These are phyloP conservation scores for Sus scrofa DNA, from an alignment of 2,113 vertebrate species.

Conservation along the genomic window DNA sequence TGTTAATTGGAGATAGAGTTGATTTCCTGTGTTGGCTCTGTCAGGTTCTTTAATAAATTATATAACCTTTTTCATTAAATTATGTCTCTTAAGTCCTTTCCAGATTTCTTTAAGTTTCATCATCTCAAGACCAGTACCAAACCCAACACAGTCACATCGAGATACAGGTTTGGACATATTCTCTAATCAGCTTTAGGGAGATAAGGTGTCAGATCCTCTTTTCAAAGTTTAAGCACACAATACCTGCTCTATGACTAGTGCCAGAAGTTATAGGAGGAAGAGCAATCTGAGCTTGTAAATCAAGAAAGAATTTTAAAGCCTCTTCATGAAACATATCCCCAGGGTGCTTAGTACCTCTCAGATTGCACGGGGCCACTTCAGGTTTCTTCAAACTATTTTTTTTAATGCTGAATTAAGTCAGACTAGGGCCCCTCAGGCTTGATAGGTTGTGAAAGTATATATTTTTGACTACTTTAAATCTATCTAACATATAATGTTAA, in stretches of 20 bases:
- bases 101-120: constrained; percentile 55
- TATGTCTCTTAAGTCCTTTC: constrained; percentile 69
- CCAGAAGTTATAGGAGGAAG: constrained; percentile 68
- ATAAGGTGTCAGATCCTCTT: constrained; percentile 71
- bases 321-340: constrained; percentile 61
- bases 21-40: constrained; percentile 61
- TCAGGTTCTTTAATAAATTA: constrained; percentile 71
- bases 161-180: constrained; percentile 65
- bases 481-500: constrained; percentile 61
- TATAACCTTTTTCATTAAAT: constrained; percentile 70
- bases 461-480: constrained; percentile 56
- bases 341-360: constrained; percentile 63
- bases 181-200: constrained; percentile 64
- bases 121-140: constrained; percentile 64
- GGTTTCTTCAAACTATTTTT: constrained; percentile 61
- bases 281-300: constrained; percentile 74
- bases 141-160: constrained; percentile 33
- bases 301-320: constrained; percentile 69
- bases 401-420: constrained; percentile 66
- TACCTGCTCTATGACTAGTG: constrained; percentile 69
- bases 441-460: constrained; percentile 43
- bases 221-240: constrained; percentile 69
- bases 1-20: constrained; percentile 68
- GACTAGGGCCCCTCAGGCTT: not conserved
- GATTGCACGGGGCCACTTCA: constrained; percentile 53